phyloP scores from a whole-genome alignment of 2,113 vertebrate genomes.

The Oxyruncus cristatus region DNA sequence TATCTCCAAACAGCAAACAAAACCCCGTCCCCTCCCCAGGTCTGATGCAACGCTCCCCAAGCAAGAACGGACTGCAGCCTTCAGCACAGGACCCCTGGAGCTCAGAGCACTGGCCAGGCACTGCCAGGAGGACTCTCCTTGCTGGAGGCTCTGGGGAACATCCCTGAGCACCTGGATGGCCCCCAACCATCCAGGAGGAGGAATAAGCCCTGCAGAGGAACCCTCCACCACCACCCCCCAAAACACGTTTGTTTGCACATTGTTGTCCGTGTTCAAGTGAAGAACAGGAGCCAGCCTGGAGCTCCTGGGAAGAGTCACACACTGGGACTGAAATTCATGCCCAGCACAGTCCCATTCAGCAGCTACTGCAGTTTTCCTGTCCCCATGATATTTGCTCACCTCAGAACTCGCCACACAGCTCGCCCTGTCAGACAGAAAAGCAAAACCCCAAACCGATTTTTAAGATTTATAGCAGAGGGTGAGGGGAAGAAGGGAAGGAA shows the following conservation, averaged over 20 bases:
- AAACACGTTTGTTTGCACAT: accelerated
- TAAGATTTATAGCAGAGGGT: not conserved
- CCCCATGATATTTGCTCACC: accelerated
- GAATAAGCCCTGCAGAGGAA: not conserved
- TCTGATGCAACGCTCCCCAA: accelerated
- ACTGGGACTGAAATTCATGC: not conserved
- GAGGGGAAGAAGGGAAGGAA: not conserved
- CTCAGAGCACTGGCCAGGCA: not conserved
- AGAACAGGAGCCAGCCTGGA: not conserved
- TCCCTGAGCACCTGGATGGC: not conserved
- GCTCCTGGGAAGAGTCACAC: not conserved
- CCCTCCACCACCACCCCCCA: not conserved
- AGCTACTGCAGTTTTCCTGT: not conserved
- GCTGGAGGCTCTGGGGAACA: not conserved
- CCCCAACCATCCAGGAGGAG: not conserved
- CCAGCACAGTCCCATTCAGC: not conserved
- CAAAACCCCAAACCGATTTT: not conserved
- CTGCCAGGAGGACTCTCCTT: not conserved
- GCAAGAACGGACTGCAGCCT: not conserved
- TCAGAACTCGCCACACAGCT: not conserved
- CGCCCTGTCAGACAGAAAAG: not conserved
- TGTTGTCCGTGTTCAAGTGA: not conserved
- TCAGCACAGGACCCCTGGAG: not conserved
- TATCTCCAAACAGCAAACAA: not conserved
- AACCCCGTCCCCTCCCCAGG: not conserved